Evolutionary conservation across 2,113 vertebrate genomes (phyloP), one percentile per base, ranked within the genome.

Genomic region (Butorides virescens): DNA sequence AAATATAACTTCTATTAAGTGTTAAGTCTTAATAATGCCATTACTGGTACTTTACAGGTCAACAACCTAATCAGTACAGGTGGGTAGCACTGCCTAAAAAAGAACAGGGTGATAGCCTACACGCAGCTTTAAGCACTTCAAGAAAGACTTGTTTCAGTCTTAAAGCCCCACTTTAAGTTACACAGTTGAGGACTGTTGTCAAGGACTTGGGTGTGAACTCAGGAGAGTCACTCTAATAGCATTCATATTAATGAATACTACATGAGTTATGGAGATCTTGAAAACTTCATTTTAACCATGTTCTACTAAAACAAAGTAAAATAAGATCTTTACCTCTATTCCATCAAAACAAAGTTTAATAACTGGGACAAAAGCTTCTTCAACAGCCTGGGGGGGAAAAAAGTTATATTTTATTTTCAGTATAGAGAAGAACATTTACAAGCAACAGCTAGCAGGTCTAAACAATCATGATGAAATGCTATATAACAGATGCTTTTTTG

Each of bases 321-420:
- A 56, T 0, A 68, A 25, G 5, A 83, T 80, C 55, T 83, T 97
- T 98, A 99, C 99, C 99, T 99, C 98, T 97, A 99, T 99, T 78
- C 98, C 98, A 97, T 99, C 99, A 98, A 98, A 99, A 86, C 97
- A 98, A 63, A 99, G 97, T 96, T 99, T 99, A 96, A 99, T 99
- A 92, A 99, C 98, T 20, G 99, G 99, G 89, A 99, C 99, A 96
- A 99, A 99, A 10, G 99, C 98, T 91, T 99, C 98, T 97, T 99
- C 98, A 71, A 99, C 98, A 95, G 98, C 98, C 99, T 99, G 56
- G 15, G 94, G 95, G 89, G 11, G 61, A 92, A 93, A 93, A 93
- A 73, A 86, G 27, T 76, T 44, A 1, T 2, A 75, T 70, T 89
- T 91, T 92, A 88, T 73, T 95, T 97, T 92, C 86, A 86, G 7